Percentiles rank a stretch among this genome's conserved stretches.
Evolutionary conservation across 2,797 vertebrate genomes (phyloP).

Genomic region (Epinephelus coioides): DNA sequence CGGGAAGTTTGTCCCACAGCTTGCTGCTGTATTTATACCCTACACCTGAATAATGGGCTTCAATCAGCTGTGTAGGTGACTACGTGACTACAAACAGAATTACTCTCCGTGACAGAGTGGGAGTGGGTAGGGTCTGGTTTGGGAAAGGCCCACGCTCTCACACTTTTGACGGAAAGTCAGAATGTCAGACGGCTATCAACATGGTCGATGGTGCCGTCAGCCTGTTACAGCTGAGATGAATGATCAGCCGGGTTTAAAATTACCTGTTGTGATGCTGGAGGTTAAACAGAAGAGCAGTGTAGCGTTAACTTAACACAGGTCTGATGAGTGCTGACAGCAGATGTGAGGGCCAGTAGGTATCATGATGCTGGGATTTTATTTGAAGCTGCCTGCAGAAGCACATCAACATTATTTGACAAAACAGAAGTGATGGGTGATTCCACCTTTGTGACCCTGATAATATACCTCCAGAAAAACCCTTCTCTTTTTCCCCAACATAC

Average conservation of each 20-base stretch:
- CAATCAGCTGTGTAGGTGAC: too few species aligned
- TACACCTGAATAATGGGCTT: too few species aligned
- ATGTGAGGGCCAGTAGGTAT: conserved; percentile 33
- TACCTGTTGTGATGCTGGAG: conserved; percentile 42
- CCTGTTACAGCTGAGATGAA: conserved; percentile 29
- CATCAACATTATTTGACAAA: conserved; percentile 39
- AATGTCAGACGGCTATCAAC: conserved; percentile 20
- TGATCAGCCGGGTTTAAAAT: conserved; percentile 37
- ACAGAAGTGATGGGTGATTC: conserved; percentile 36
- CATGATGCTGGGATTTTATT: conserved; percentile 30
- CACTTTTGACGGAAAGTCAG: too few species aligned
- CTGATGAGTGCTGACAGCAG: conserved; percentile 52
- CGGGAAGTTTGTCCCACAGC: too few species aligned
- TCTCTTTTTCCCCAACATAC: background rate
- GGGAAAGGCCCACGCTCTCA: too few species aligned
- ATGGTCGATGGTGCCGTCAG: conserved; percentile 33
- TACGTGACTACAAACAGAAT: too few species aligned
- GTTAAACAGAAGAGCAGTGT: conserved; percentile 31
- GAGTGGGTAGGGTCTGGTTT: too few species aligned
- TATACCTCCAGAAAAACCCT: background rate
- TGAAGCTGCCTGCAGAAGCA: conserved; percentile 24
- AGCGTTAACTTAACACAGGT: conserved; percentile 11
- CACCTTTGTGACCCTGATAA: conserved; percentile 28
- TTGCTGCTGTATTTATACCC: too few species aligned
- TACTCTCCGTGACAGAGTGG: too few species aligned